Evolutionary conservation across 2,797 vertebrate genomes (phyloP), one percentile per base, ranked within the genome.

Genomic region (Tadarida brasiliensis): DNA sequence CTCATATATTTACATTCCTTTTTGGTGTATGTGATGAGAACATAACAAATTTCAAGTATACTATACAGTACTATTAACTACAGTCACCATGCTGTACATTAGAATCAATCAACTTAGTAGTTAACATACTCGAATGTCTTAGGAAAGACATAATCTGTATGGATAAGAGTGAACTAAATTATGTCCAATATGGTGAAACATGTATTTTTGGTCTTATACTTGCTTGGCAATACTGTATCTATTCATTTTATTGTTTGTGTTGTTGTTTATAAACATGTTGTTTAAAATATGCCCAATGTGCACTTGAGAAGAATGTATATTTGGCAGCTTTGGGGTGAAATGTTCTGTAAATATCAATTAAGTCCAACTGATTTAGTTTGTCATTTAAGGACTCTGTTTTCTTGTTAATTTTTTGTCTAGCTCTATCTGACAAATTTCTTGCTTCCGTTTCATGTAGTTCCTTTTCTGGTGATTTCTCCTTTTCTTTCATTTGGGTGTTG

Each of bases 151-250:
- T 26, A 86, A 85, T 63, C 15, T 57, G 19, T n/a, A 61, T 15
- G 74, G 85, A 44, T 70, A 74, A 74, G 1, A 74, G 1, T 14
- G 39, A 73, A 7, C 56, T 49, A 73, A 84, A n/a, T 93, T 73
- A 87, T 47, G 7, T 70, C 73, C 20, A 39, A 39, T 5, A 39
- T 19, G 91, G 12, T 76, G 28, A 91, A 82, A 65, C 17, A 2
- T 89, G 70, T 88, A 70, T n/a, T 91, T 93, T 76, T 91, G 33
- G 24, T 19, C 44, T 90, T 8, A 92, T 95, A 10, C 24, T 70
- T 85, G 30, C 16, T 61, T 49, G 33, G 54, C 16, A 73, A 7
- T 44, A 44, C 39, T 44, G 39, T 61, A 76, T 19, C 3, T 88
- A 56, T 57, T 95, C 26, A 81, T 76, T 76, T 90, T 28, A 76